These are phyloP conservation scores for Columba guinea DNA, from an alignment of 2,797 vertebrate genomes.

Conservation along the genomic window DNA sequence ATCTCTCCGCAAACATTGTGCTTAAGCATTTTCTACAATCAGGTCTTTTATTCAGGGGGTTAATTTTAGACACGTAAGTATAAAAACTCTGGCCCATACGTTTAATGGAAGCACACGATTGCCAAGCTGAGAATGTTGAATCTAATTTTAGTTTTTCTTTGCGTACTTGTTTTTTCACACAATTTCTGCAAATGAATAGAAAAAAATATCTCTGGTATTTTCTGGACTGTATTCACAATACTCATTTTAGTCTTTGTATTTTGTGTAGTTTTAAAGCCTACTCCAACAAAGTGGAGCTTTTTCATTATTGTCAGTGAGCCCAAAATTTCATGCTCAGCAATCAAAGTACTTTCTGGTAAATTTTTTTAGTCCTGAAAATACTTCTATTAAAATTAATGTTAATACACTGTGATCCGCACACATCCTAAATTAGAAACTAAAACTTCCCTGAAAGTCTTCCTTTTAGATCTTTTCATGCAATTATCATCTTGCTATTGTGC, in stretches of 20 bases:
- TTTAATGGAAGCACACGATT: conserved; percentile 11
- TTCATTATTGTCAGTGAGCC: background rate
- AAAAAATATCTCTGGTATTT: conserved; percentile 61
- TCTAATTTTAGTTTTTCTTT: conserved; percentile 66
- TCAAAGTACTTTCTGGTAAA: background rate
- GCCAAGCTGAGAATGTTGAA: conserved; percentile 61
- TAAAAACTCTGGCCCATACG: conserved; percentile 61
- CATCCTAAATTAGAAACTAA: background rate
- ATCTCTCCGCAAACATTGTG: conserved; percentile 25
- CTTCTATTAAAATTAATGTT: conserved; percentile 15
- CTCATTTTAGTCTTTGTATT: background rate
- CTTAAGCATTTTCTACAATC: conserved; percentile 62
- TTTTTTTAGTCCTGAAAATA: conserved; percentile 16
- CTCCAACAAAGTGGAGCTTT: background rate
- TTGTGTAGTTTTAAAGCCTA: background rate
- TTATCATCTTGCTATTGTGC: conserved; percentile 12
- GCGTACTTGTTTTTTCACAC: conserved; percentile 46
- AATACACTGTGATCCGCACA: background rate
- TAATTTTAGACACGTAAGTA: conserved; percentile 67
- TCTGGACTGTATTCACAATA: conserved; percentile 32
- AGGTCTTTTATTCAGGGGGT: conserved; percentile 42
- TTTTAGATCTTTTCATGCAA: conserved; percentile 9
- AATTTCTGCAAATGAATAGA: conserved; percentile 49
- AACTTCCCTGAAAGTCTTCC: conserved; percentile 11
- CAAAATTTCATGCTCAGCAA: conserved; percentile 19